Percentiles rank a stretch among this genome's conserved stretches.
Conservation (phyloP, 2,888 invertebrate genomes). For the Periphyllus acericola region DNA sequence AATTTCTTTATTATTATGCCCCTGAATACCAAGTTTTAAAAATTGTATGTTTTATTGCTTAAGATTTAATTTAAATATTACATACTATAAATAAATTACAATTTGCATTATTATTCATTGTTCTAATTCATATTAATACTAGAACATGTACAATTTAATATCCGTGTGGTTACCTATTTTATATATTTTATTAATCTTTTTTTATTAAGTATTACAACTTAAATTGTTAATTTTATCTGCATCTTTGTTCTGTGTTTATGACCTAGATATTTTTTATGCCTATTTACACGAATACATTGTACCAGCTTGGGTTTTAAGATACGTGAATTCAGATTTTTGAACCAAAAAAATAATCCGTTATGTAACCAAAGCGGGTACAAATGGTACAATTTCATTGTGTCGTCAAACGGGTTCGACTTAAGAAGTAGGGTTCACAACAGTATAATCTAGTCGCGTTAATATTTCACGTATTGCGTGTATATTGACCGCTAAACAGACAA, state of each 20-base stretch:
- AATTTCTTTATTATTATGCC: no score
- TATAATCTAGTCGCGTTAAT: conserved; percentile 46
- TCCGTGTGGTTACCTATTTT: background rate
- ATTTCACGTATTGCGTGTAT: conserved; percentile 52
- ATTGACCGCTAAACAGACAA: conserved; percentile 57
- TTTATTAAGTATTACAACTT: background rate
- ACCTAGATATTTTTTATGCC: conserved; percentile 8
- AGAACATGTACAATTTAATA: background rate
- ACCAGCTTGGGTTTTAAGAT: background rate
- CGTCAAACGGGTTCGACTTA: conserved; percentile 51
- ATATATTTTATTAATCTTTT: background rate
- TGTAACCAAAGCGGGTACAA: conserved; percentile 26
- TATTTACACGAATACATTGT: conserved; percentile 1
- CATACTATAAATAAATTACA: no score
- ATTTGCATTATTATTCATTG: no score
- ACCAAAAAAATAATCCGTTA: conserved; percentile 49
- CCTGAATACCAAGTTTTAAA: no score
- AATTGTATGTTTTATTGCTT: no score
- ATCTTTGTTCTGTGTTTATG: background rate
- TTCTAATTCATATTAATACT: background rate
- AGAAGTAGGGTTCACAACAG: conserved; percentile 43
- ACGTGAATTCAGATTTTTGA: background rate
- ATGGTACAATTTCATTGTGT: conserved; percentile 46
- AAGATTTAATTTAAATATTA: no score
- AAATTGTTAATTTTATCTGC: background rate